Evolutionary conservation across 2,888 invertebrate genomes (phyloP), one percentile per base, ranked within the genome.

Genomic region (Pasiphila rectangulata): DNA sequence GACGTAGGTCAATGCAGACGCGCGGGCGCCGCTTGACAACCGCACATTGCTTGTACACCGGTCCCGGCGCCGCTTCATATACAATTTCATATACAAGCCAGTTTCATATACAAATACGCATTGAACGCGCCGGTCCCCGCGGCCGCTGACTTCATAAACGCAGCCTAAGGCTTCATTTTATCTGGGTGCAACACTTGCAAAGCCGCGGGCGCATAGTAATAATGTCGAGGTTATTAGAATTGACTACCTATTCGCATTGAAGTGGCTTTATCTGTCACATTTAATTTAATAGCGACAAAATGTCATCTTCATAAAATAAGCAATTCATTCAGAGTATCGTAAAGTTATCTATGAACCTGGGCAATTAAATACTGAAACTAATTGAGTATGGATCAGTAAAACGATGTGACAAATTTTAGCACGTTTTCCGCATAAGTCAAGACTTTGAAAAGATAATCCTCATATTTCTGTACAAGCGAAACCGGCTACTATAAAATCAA

Each of bases 301-400:
- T 29, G 19, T 17, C 35, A 19, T 20, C 19, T 23, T 40, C 35
- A 27, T 46, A 40, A 40, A 40, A 35, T 21, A 29, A 12, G 19
- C 29, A 46, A 40, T 40, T 30, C 2, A 34, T 36, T 36, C 32
- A 17, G n/a, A 25, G n/a, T 43, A 7, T 7, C 5, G 7, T 38
- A 38, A 42, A 34, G 21, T 13, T 4, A 15, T 34, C 27, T 46
- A 9, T 7, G 7, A 38, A 20, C 32, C 20, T 39, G 27, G 27
- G 30, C 16, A 9, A 42, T 27, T 43, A 9, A 27, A 27, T 25
- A 20, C 32, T 25, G 9, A 2, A 42, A 19, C 16, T 23, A 5
- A 13, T 21, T 30, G 7, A 20, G 4, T 27, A 6, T 2, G 20
- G n/a, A 15, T n/a, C 2, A 17, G 6, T 16, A 3, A 10, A 15